Evolutionary conservation across 2,113 vertebrate genomes (phyloP).

Genomic region (Picathartes gymnocephalus): DNA sequence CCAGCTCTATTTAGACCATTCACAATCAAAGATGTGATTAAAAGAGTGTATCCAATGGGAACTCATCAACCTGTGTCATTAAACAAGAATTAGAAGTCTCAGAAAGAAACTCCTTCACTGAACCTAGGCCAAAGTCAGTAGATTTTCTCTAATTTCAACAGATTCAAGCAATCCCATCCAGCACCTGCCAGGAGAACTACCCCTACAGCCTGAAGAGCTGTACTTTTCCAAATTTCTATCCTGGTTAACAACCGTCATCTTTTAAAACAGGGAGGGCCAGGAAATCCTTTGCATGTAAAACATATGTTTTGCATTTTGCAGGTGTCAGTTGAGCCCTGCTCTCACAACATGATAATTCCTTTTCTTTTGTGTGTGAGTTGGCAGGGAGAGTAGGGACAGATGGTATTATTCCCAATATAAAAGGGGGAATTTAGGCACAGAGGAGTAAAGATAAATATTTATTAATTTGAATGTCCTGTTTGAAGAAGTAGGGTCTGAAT

Average conservation of each 20-base stretch:
- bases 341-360: neutral
- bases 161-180: neutral
- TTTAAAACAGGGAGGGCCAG: neutral
- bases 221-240: neutral
- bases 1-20: neutral
- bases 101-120: neutral
- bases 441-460: constrained; percentile 22
- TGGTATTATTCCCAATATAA: neutral
- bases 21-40: neutral
- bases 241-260: neutral
- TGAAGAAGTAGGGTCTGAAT: neutral
- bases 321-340: neutral
- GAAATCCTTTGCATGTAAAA: neutral
- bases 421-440: neutral
- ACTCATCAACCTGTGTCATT: neutral
- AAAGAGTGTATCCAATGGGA: neutral
- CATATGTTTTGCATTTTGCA: neutral
- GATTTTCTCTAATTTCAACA: neutral
- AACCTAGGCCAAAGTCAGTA: neutral
- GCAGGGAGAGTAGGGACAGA: neutral
- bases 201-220: neutral
- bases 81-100: neutral
- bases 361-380: neutral
- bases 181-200: neutral
- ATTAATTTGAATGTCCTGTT: neutral